These are phyloP conservation scores for Crenuchus spilurus DNA, from an alignment of 2,797 vertebrate species.

Conservation along the genomic window DNA sequence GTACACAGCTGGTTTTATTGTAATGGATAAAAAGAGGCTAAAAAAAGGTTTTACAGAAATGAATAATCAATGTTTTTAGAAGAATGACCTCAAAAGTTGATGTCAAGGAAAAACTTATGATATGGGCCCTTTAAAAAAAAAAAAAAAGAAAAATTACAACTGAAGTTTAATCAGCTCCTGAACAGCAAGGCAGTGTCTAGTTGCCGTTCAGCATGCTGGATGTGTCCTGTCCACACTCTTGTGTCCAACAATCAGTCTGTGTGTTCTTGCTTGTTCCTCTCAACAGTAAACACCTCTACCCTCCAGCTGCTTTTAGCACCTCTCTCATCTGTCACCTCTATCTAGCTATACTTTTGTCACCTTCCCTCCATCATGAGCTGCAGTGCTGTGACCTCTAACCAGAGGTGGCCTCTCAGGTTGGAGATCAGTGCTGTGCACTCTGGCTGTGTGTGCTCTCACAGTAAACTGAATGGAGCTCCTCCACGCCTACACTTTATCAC, in stretches of 20 bases:
- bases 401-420: conserved; percentile 38
- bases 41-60: no score
- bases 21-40: no score
- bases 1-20: no score
- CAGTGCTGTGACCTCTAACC: conserved; percentile 23
- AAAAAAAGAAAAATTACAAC: neutral
- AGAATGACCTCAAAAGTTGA: no score
- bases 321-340: conserved; percentile 46
- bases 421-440: conserved; percentile 18
- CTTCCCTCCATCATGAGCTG: conserved; percentile 6
- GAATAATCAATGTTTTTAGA: no score
- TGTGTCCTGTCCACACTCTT: conserved; percentile 35
- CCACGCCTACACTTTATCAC: conserved; percentile 29
- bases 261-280: conserved; percentile 65
- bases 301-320: conserved; percentile 51
- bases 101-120: no score
- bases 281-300: conserved; percentile 58
- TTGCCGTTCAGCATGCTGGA: conserved; percentile 43
- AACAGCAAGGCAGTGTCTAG: conserved; percentile 1
- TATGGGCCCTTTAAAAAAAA: no score
- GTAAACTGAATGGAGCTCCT: conserved; percentile 26
- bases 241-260: conserved; percentile 46
- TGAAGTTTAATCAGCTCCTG: neutral
- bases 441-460: conserved; percentile 34
- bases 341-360: neutral